A percentile compares a stretch with the other conserved stretches of the same genome.
Evolutionary conservation across 2,113 vertebrate species (phyloP).

Genomic region (Channa maculata): DNA sequence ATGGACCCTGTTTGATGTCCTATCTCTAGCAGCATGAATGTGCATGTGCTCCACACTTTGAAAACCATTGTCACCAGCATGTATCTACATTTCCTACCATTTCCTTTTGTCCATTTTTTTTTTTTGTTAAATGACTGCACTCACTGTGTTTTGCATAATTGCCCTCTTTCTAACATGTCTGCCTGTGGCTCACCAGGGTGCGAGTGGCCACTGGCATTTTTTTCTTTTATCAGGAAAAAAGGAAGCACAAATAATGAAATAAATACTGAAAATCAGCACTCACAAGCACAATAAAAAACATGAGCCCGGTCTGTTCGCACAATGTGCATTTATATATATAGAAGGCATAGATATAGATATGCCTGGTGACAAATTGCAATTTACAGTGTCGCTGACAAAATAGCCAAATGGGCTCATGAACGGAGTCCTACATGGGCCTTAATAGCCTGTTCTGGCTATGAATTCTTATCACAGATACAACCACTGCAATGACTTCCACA

Average conservation of each 20-base stretch:
- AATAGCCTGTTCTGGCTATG: constrained; percentile 25
- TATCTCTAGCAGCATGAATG: constrained; percentile 18
- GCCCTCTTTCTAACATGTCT: constrained; percentile 40
- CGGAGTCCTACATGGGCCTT: constrained; percentile 1
- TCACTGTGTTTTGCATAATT: constrained; percentile 69
- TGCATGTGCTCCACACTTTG: constrained; percentile 17
- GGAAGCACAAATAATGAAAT: constrained; percentile 29
- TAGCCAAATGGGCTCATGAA: constrained; percentile 25
- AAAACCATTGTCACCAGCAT: constrained; percentile 32
- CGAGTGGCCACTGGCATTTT: constrained; percentile 39
- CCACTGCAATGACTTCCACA: constrained; percentile 2
- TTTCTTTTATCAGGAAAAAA: constrained; percentile 24
- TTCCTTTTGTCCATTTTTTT: constrained; percentile 6
- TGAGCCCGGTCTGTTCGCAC: constrained; percentile 10
- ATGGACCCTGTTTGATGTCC: constrained; percentile 20
- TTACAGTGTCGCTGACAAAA: constrained; percentile 28
- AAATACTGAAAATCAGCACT: constrained; percentile 58
- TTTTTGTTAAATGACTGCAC: constrained; percentile 53
- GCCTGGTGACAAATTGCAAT: constrained; percentile 22
- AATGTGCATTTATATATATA: constrained; percentile 18
- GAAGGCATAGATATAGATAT: too few relatives aligned
- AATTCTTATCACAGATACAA: constrained; percentile 53
- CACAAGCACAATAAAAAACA: constrained; percentile 37
- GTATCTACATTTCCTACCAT: constrained; percentile 10
- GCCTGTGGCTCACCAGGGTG: constrained; percentile 49